A percentile compares a stretch with the other conserved stretches of the same genome.
Evolutionary conservation across 1,140 invertebrate species (phyloP).

Genomic region (Uloborus diversus): DNA sequence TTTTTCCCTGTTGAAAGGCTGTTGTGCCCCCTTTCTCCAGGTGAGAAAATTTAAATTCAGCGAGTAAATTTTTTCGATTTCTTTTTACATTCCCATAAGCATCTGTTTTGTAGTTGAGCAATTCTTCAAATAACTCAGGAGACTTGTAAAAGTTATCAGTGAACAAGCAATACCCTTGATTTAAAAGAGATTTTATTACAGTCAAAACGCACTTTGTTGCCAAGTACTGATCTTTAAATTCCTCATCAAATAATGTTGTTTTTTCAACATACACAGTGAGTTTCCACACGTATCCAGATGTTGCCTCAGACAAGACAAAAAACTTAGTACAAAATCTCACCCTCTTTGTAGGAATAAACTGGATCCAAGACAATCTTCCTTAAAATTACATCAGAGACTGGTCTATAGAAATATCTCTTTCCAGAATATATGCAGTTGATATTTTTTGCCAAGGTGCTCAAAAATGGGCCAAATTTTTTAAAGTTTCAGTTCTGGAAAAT

Average conservation of each 20-base stretch:
- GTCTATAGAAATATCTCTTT: background rate
- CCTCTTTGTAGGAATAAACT: background rate
- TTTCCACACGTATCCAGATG: background rate
- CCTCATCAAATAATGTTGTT: background rate
- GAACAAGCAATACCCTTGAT: background rate
- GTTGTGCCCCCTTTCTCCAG: background rate
- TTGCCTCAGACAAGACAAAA: background rate
- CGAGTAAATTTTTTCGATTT: background rate
- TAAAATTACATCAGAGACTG: background rate
- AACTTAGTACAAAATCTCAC: background rate
- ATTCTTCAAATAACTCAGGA: background rate
- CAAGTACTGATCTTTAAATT: background rate
- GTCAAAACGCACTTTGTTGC: no score
- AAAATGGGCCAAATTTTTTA: no score
- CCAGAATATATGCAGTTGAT: background rate
- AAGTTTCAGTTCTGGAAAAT: background rate
- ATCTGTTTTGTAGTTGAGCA: background rate
- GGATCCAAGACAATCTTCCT: background rate
- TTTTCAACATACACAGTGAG: background rate
- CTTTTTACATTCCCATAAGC: background rate
- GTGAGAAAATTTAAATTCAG: background rate
- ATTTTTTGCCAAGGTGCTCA: background rate
- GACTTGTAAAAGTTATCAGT: background rate
- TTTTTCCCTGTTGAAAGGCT: background rate
- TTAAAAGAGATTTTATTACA: background rate